A percentile compares a stretch with the other conserved stretches of the same genome.
Evolutionary conservation across 2,888 invertebrate species (phyloP).

Genomic region (Spilosoma lubricipeda): DNA sequence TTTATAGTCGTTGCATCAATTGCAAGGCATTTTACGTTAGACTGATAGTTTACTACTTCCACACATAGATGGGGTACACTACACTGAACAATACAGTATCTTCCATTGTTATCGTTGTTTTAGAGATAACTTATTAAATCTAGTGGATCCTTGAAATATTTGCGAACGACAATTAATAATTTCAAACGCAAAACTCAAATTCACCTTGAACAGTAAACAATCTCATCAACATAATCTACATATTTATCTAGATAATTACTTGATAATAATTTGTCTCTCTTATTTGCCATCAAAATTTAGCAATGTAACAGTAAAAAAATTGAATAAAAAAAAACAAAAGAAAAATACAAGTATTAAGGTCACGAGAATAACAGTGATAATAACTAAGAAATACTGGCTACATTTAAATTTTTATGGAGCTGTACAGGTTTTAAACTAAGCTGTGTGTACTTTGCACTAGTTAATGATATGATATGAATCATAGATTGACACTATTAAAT

Average conservation of each 20-base stretch:
- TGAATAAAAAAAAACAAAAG: neutral
- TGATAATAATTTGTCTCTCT: neutral
- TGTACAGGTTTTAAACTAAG: neutral
- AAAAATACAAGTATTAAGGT: neutral
- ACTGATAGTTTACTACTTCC: neutral
- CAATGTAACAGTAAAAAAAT: neutral
- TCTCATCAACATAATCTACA: neutral
- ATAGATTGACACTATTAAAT: neutral
- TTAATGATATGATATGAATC: no score
- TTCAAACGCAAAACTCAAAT: neutral
- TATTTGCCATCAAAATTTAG: neutral
- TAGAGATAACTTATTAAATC: neutral
- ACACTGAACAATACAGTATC: neutral
- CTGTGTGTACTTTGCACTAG: no score
- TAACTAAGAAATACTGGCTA: neutral
- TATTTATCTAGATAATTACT: neutral
- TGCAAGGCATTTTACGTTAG: neutral
- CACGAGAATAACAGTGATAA: neutral
- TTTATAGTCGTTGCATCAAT: no score
- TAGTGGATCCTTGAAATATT: neutral
- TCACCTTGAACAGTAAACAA: neutral
- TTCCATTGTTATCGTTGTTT: neutral
- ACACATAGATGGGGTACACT: slow-evolving; percentile 8
- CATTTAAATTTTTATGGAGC: neutral
- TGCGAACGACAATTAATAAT: neutral